These are phyloP conservation scores for Platorchestia sp. DNA, from an alignment of 1,140 invertebrate species.

Conservation along the genomic window DNA sequence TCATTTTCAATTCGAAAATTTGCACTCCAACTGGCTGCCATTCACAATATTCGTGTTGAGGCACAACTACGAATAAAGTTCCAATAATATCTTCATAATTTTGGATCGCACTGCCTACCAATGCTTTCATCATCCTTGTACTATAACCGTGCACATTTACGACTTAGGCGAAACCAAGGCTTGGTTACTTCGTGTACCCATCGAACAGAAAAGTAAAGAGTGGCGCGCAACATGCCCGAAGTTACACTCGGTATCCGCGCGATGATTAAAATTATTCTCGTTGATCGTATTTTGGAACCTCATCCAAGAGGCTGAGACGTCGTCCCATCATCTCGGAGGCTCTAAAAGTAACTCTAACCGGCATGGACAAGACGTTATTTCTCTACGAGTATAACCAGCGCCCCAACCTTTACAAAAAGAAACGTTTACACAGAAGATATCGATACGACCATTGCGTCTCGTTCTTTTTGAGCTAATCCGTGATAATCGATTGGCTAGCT, in stretches of 20 bases:
- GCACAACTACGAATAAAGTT: background rate
- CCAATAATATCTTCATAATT: background rate
- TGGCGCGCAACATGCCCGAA: background rate
- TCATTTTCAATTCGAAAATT: background rate
- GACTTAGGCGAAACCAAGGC: conserved; percentile 26
- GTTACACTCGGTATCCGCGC: background rate
- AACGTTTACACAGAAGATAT: conserved; percentile 41
- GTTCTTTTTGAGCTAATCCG: background rate
- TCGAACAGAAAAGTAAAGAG: background rate
- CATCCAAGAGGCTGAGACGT: background rate
- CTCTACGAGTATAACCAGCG: conserved; percentile 16
- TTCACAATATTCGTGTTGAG: background rate
- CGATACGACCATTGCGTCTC: conserved; percentile 11
- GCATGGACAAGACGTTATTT: conserved; percentile 25
- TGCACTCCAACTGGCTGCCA: background rate
- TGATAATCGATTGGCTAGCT: background rate
- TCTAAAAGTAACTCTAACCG: conserved; percentile 24
- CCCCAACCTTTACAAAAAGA: conserved; percentile 49
- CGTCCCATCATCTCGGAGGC: conserved; percentile 38
- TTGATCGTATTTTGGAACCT: background rate
- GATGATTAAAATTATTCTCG: background rate
- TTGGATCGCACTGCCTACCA: background rate
- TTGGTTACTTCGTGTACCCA: conserved; percentile 29
- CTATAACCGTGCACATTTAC: conserved; percentile 26
- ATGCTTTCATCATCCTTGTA: conserved; percentile 24